Evolutionary conservation across 2,113 vertebrate genomes (phyloP), one percentile per base, ranked within the genome.

Genomic region (Rynchops niger): DNA sequence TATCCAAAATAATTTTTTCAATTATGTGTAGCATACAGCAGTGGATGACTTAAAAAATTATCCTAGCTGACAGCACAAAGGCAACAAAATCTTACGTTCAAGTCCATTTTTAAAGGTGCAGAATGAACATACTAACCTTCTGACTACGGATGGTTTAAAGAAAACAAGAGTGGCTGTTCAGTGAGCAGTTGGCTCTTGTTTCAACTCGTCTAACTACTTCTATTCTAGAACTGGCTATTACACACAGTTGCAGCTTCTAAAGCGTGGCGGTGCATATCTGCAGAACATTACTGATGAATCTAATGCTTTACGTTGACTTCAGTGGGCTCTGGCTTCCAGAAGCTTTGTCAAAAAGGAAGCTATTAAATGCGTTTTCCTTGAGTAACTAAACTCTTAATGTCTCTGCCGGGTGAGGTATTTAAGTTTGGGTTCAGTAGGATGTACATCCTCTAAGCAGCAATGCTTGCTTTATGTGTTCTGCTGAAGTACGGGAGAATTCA

Each of bases 1-100:
- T 29, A 77, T 84, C 62, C 45, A 83, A 92, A 95, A 94, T 84
- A 1, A 95, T 97, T 96, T 90, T 91, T 95, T 92, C 96, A 78
- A 97, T 97, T 97, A 91, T 45, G 9, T 52, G 29, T 92, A 73
- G 67, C 52, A 36, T 77, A 45, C 36, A 90, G 59, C 62, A 77
- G 32, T 30, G 11, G 11, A 34, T 95, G 95, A 94, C 91, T 96
- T 88, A 62, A 82, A 78, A 76, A 84, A 52, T 61, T 61, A 95
- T 91, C 50, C 8, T 43, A 61, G 38, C 70, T 95, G 93, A 97
- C 89, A 95, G 91, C 70, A 45, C 47, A n/a, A 47, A 94, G 59
- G 79, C 96, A 86, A 63, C 47, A 23, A 66, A 85, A 49, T 45
- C 10, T 70, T 89, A 34, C 2, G 17, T 67, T 71, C 18, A 21